A percentile compares a stretch with the other conserved stretches of the same genome.
Conservation (phyloP, 2,888 invertebrate species). For the Philonicus albiceps region DNA sequence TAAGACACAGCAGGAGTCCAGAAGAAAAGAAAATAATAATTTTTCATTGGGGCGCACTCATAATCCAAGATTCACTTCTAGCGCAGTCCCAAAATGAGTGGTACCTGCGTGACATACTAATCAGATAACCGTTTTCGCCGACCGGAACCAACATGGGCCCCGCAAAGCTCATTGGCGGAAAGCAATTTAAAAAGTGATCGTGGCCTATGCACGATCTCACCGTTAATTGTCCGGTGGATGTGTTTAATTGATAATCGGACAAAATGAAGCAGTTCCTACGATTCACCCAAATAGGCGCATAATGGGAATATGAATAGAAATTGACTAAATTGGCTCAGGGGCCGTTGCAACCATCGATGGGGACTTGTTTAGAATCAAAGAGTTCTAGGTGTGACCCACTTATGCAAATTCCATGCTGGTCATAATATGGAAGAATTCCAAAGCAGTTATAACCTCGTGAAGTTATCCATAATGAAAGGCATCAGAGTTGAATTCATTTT, state of each 20-base stretch:
- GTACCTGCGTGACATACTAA: constrained; percentile 39
- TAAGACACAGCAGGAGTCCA: background rate
- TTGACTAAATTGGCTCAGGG: background rate
- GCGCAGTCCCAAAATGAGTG: background rate
- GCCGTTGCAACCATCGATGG: background rate
- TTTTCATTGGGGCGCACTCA: background rate
- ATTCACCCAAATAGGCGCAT: background rate
- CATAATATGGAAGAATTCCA: background rate
- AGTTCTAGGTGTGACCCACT: background rate
- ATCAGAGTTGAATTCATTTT: background rate
- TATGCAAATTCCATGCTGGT: background rate
- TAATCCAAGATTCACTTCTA: constrained; percentile 6
- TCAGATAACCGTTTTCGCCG: constrained; percentile 42
- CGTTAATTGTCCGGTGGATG: constrained; percentile 21
- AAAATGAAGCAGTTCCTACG: background rate
- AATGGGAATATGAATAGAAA: background rate
- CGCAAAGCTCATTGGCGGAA: background rate
- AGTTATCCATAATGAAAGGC: background rate
- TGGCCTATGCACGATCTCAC: background rate
- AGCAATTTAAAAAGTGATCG: constrained; percentile 24
- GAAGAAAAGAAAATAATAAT: constrained; percentile 18
- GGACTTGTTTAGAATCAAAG: background rate
- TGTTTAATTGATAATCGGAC: background rate
- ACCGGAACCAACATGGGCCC: constrained; percentile 38
- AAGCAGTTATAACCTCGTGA: background rate